Evolutionary conservation across 2,888 invertebrate genomes (phyloP).

Genomic region (Drosophila pegasa): DNA sequence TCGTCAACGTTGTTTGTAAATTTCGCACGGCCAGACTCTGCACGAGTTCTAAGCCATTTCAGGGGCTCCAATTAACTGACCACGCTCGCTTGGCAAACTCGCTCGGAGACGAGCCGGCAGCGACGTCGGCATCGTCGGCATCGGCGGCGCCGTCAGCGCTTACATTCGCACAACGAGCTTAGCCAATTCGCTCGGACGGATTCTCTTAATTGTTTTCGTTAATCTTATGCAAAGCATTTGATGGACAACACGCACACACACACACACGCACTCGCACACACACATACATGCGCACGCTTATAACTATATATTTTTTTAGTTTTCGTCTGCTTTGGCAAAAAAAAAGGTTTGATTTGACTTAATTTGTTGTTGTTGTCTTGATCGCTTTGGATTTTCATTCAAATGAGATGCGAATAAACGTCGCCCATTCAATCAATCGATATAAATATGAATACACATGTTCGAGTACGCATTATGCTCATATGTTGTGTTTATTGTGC

Average conservation of each 20-base stretch:
- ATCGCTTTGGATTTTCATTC: constrained; percentile 38
- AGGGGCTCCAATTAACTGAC: constrained; percentile 52
- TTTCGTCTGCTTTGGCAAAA: constrained; percentile 12
- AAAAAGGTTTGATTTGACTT: constrained; percentile 35
- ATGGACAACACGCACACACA: constrained; percentile 68
- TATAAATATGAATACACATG: constrained; percentile 11
- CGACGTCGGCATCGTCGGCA: background rate
- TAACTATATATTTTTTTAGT: background rate
- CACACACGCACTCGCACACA: constrained; percentile 4
- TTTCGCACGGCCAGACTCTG: constrained; percentile 71
- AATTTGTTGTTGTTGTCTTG: constrained; percentile 17
- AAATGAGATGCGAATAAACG: constrained; percentile 51
- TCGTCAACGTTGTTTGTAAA: constrained; percentile 57
- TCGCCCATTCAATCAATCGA: constrained; percentile 42
- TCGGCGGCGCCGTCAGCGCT: constrained; percentile 31
- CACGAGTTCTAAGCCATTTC: constrained; percentile 66
- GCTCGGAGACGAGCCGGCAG: constrained; percentile 27
- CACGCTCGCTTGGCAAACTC: constrained; percentile 45
- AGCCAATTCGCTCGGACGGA: constrained; percentile 63
- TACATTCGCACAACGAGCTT: constrained; percentile 65
- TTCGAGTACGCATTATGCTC: constrained; percentile 29
- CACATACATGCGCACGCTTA: constrained; percentile 10
- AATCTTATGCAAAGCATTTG: constrained; percentile 80
- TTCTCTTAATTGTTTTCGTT: constrained; percentile 80
- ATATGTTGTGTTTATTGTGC: constrained; percentile 25